Conservation (phyloP, 2,888 invertebrate genomes). For the Pseudanteris insignis region DNA sequence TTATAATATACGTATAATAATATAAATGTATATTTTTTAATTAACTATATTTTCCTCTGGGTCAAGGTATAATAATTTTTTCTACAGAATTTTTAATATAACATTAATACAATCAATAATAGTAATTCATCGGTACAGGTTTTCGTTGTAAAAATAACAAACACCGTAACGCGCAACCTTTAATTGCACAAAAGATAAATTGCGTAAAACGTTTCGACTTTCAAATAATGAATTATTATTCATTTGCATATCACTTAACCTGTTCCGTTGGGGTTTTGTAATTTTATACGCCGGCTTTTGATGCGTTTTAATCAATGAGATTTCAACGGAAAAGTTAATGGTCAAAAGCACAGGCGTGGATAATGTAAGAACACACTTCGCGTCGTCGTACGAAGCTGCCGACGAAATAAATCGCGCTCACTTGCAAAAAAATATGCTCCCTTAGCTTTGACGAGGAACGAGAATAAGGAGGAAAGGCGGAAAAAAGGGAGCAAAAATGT, state of each 20-base stretch:
- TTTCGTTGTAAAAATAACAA: no score
- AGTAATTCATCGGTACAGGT: no score
- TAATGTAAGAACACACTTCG: slow-evolving; percentile 35
- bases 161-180: no score
- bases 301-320: slow-evolving; percentile 35
- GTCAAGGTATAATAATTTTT: no score
- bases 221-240: background rate
- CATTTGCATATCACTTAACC: slow-evolving; percentile 17
- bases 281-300: slow-evolving; percentile 13
- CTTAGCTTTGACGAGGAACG: slow-evolving; percentile 38
- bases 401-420: slow-evolving; percentile 36
- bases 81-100: no score
- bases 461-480: slow-evolving; percentile 15
- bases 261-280: slow-evolving; percentile 5
- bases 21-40: no score
- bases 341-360: slow-evolving; percentile 32
- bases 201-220: no score
- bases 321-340: slow-evolving; percentile 31
- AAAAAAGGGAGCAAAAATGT: slow-evolving; percentile 27
- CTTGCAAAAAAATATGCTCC: slow-evolving; percentile 34
- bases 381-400: slow-evolving; percentile 19
- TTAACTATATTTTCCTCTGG: no score
- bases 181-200: no score
- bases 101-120: no score
- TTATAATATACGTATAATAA: no score